Percentiles rank a stretch among this genome's conserved stretches.
phyloP scores from a whole-genome alignment of 2,888 invertebrate genomes.

The Gordius sp. region DNA sequence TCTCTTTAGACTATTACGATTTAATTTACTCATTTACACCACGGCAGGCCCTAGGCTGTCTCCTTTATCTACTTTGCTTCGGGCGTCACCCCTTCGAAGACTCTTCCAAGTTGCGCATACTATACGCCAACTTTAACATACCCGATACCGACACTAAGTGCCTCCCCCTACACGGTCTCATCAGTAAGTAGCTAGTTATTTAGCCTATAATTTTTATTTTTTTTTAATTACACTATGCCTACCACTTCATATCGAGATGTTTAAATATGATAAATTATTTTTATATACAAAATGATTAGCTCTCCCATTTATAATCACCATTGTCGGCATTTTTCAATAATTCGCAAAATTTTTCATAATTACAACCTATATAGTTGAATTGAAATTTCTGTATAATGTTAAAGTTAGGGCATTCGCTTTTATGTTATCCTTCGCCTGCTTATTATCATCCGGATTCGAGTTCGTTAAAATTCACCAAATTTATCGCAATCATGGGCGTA shows the following conservation, averaged over 20 bases:
- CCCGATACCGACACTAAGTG: conserved; percentile 52
- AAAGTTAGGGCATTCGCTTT: too few relatives aligned
- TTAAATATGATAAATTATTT: conserved; percentile 21
- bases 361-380: too few relatives aligned
- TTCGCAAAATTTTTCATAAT: too few relatives aligned
- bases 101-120: conserved; percentile 61
- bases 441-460: too few relatives aligned
- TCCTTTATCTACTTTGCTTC: conserved; percentile 66
- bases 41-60: conserved; percentile 59
- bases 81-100: conserved; percentile 90
- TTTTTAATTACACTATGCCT: neutral
- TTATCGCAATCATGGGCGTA: too few relatives aligned
- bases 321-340: too few relatives aligned
- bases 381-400: too few relatives aligned
- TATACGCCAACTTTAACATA: conserved; percentile 73
- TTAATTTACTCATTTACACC: conserved; percentile 2
- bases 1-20: too few relatives aligned
- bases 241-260: neutral
- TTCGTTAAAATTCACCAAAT: too few relatives aligned
- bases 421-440: too few relatives aligned
- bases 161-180: conserved; percentile 59
- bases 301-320: too few relatives aligned
- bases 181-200: conserved; percentile 36
- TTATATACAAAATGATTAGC: too few relatives aligned
- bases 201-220: conserved; percentile 3